Percentiles rank a stretch among this genome's conserved stretches.
Conservation (phyloP, 2,797 vertebrate species). For the Pyrocephalus nanus region DNA sequence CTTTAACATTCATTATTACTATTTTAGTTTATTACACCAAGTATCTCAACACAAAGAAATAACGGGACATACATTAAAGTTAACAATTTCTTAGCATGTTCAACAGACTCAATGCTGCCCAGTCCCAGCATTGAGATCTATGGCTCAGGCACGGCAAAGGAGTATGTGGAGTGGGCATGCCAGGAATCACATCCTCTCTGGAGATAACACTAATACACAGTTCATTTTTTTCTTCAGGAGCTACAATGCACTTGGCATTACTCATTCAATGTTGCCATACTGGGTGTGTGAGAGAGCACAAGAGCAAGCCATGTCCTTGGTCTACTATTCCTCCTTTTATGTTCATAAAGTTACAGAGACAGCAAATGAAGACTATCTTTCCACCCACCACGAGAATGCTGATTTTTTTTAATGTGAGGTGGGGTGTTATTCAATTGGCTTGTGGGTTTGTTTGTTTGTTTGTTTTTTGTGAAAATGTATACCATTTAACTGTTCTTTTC, state of each 20-base stretch:
- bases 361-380: background rate
- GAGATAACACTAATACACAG: background rate
- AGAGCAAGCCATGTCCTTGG: background rate
- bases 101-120: background rate
- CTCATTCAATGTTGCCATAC: background rate
- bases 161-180: background rate
- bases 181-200: background rate
- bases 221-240: background rate
- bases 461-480: background rate
- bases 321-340: background rate
- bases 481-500: background rate
- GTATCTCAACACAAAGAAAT: background rate
- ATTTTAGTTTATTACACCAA: background rate
- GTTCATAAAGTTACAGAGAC: background rate
- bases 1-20: background rate
- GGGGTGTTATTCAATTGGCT: background rate
- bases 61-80: background rate
- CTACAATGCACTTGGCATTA: background rate
- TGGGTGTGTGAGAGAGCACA: accelerated
- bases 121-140: background rate
- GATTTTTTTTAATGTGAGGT: background rate
- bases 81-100: background rate
- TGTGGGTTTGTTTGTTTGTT: no score
- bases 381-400: background rate
- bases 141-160: background rate